Base-by-base conservation (phyloP, 30 jellyfish, hydroid and myxozoan species). In the Mastigias papua region DNA sequence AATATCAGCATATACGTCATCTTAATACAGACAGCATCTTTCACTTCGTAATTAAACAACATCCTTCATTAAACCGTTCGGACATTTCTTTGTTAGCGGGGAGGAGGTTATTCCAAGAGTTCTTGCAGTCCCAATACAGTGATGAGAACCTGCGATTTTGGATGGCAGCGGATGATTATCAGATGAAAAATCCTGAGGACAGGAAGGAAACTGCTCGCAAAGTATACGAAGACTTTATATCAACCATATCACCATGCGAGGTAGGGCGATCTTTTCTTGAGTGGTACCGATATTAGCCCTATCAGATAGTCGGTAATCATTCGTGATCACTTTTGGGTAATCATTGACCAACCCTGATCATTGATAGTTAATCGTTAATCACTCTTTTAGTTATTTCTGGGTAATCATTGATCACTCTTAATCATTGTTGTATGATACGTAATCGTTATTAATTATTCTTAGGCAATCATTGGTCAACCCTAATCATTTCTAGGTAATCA, bases 231-330 rank as follows among this genome's bases (percentile, higher is more conserved):
- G 97, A 94, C 63, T 94, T 82, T 73, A 90, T 94, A 34, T 94
- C 98, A 2, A 82, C 96, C 3, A 88, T 90, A 34, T 94, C 98
- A 6, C 98, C 98, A 0, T 94, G 96, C 67, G 98, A 94, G 97
- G 98, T 94, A 89, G 46, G 88, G 9, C 16, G n/a, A n/a, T n/a
- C n/a, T n/a, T n/a, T n/a, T n/a, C n/a, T n/a, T n/a, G n/a, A n/a
- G n/a, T n/a, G n/a, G n/a, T n/a, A n/a, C n/a, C n/a, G n/a, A n/a
- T n/a, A n/a, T n/a, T n/a, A n/a, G n/a, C n/a, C n/a, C n/a, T n/a
- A n/a, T n/a, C n/a, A n/a, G n/a, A n/a, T n/a, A n/a, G n/a, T n/a
- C n/a, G n/a, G n/a, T n/a, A n/a, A n/a, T n/a, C n/a, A n/a, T n/a
- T n/a, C n/a, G n/a, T n/a, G n/a, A n/a, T n/a, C n/a, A n/a, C n/a